Conservation (phyloP, 1,140 invertebrate species). For the Heliothis virescens region DNA sequence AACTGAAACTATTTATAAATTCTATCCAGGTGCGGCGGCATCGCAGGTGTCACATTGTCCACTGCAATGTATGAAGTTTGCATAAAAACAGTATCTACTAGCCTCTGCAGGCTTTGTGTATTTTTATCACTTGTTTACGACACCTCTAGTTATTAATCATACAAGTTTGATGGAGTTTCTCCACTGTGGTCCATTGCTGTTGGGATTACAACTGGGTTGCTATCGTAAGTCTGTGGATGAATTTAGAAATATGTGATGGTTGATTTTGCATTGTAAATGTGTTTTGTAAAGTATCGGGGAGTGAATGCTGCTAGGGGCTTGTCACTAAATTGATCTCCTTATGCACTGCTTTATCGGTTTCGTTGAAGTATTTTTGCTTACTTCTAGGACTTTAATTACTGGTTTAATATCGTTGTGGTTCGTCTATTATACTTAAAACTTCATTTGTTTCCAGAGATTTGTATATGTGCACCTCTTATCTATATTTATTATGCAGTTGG, state of each 20-base stretch:
- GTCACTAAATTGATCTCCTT: too few species aligned
- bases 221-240: conserved; percentile 1
- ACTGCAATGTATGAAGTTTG: conserved; percentile 78
- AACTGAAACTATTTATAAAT: conserved; percentile 76
- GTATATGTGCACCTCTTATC: too few species aligned
- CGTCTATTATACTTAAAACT: neutral
- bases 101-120: conserved; percentile 49
- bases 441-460: neutral
- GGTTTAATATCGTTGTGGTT: too few species aligned
- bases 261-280: neutral
- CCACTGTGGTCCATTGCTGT: neutral
- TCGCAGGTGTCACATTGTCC: conserved; percentile 80
- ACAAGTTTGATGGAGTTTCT: conserved; percentile 43
- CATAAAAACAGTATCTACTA: conserved; percentile 74
- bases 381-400: too few species aligned
- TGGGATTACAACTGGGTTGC: conserved; percentile 22
- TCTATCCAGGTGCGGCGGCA: conserved; percentile 75
- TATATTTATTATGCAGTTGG: too few species aligned
- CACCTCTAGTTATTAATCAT: conserved; percentile 33
- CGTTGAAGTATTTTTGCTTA: too few species aligned
- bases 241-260: neutral
- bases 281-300: neutral
- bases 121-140: conserved; percentile 48
- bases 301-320: neutral
- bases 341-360: too few species aligned